These are phyloP conservation scores for Xyrauchen texanus DNA, from an alignment of 2,113 vertebrate species.

Conservation along the genomic window DNA sequence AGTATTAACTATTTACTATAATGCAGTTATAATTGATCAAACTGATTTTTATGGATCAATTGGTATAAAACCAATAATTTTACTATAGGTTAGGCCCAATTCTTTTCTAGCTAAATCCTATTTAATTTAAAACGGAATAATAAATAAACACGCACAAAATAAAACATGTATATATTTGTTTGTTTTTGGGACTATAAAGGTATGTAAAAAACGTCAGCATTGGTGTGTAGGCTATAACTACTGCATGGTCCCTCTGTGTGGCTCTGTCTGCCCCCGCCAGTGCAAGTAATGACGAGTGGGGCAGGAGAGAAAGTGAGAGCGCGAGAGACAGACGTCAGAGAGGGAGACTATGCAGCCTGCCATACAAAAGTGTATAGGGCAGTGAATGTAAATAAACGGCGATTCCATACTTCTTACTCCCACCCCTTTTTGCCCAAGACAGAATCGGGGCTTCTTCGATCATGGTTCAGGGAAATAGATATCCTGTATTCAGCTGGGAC, in stretches of 20 bases:
- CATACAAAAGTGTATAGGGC: slow-evolving; percentile 58
- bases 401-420: slow-evolving; percentile 35
- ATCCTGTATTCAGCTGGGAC: neutral
- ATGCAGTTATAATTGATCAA: too few relatives aligned
- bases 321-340: slow-evolving; percentile 47
- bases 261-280: slow-evolving; percentile 26
- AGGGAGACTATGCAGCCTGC: slow-evolving; percentile 44
- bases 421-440: slow-evolving; percentile 13
- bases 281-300: slow-evolving; percentile 10
- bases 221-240: neutral
- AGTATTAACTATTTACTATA: too few relatives aligned
- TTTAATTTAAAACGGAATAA: too few relatives aligned
- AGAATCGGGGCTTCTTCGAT: slow-evolving; percentile 34
- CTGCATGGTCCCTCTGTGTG: neutral
- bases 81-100: too few relatives aligned
- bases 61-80: too few relatives aligned
- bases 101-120: too few relatives aligned
- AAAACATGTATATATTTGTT: too few relatives aligned
- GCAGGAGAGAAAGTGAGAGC: slow-evolving; percentile 26
- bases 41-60: too few relatives aligned
- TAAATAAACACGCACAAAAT: too few relatives aligned
- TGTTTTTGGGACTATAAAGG: neutral
- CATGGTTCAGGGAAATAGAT: neutral
- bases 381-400: slow-evolving; percentile 54
- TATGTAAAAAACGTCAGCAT: neutral